phyloP scores from a whole-genome alignment of 2,797 vertebrate genomes.

The Bradypus variegatus region DNA sequence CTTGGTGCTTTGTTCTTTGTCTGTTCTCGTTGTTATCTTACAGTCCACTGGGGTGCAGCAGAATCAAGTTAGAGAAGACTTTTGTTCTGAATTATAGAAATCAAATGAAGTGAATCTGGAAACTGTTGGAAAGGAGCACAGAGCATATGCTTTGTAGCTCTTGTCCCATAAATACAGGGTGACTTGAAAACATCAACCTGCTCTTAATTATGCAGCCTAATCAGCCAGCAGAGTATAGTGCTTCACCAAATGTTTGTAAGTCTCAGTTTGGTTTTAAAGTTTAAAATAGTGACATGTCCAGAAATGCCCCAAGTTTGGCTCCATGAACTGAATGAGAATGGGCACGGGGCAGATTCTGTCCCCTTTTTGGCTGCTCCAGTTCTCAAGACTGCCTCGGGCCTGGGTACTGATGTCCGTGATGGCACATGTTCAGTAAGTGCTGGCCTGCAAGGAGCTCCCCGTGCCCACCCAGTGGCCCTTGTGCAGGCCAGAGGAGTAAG shows the following conservation, averaged over 20 bases:
- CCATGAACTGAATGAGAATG: rapidly evolving
- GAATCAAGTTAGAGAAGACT: background rate
- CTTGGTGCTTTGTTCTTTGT: background rate
- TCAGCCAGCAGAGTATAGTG: background rate
- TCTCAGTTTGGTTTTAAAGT: background rate
- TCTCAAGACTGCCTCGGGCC: rapidly evolving
- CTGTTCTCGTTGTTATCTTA: background rate
- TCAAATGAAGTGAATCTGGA: background rate
- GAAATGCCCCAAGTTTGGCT: background rate
- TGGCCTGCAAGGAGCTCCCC: background rate
- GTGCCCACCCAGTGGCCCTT: rapidly evolving
- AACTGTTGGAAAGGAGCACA: background rate
- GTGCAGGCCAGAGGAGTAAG: background rate
- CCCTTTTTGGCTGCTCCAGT: background rate
- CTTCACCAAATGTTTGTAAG: no score
- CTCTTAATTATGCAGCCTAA: background rate
- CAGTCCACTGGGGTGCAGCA: no score
- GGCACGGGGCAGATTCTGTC: rapidly evolving
- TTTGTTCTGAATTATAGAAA: background rate
- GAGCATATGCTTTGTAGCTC: background rate
- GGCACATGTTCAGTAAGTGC: background rate
- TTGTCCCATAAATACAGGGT: background rate
- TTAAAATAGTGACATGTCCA: background rate
- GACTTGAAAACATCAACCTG: background rate
- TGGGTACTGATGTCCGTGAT: rapidly evolving